These are phyloP conservation scores for Lota lota DNA, from an alignment of 2,113 vertebrate species.

Conservation along the genomic window DNA sequence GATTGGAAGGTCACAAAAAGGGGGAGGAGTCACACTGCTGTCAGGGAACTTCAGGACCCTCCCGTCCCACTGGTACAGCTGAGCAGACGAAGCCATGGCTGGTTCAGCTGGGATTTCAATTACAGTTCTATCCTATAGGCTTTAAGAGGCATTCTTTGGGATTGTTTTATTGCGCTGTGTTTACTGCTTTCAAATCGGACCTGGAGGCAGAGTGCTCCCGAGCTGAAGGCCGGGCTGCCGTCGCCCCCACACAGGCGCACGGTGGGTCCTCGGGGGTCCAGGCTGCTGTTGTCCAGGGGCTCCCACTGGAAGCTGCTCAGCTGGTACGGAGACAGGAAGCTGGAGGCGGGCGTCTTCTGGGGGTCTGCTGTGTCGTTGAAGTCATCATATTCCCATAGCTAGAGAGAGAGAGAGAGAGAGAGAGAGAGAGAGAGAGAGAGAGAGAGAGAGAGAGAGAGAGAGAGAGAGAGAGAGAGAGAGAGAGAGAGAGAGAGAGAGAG, in stretches of 20 bases:
- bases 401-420: background rate
- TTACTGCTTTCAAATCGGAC: too few species aligned
- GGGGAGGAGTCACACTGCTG: too few species aligned
- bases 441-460: background rate
- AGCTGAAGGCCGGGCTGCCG: background rate
- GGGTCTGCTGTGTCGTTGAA: background rate
- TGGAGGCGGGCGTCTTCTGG: background rate
- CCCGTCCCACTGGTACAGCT: too few species aligned
- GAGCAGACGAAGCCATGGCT: too few species aligned
- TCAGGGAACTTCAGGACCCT: too few species aligned
- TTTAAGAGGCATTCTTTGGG: too few species aligned
- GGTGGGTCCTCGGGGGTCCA: background rate
- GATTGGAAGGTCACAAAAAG: too few species aligned
- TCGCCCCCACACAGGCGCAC: constrained; percentile 29
- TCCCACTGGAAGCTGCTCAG: background rate
- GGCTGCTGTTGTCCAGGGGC: background rate
- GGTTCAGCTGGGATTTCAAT: too few species aligned
- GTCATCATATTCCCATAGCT: background rate
- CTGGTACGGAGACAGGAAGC: background rate
- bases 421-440: background rate
- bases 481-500: background rate
- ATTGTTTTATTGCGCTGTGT: too few species aligned
- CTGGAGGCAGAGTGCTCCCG: constrained; percentile 43
- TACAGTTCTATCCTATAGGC: too few species aligned
- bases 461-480: background rate